Evolutionary conservation across 1,140 invertebrate genomes (phyloP).

Genomic region (Plutomurus gul): DNA sequence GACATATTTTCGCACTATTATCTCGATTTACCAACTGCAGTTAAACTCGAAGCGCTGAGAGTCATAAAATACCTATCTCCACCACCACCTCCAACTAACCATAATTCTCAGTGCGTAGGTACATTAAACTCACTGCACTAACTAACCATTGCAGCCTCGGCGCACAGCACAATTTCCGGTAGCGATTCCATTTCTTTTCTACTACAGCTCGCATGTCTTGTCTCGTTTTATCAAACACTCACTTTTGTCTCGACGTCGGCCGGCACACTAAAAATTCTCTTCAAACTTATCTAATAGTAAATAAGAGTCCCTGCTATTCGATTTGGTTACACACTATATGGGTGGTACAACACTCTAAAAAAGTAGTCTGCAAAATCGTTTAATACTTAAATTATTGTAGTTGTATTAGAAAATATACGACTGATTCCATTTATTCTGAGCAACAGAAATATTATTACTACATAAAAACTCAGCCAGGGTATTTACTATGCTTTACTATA

Average conservation of each 20-base stretch:
- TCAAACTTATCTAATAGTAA: neutral
- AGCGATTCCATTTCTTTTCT: neutral
- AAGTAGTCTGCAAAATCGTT: too few species aligned
- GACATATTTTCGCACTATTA: constrained; percentile 6
- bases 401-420: too few species aligned
- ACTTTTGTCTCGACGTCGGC: neutral
- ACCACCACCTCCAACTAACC: neutral
- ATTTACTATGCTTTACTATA: too few species aligned
- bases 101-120: constrained; percentile 2
- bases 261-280: neutral
- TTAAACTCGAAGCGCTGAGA: neutral
- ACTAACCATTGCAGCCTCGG: neutral
- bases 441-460: too few species aligned
- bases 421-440: too few species aligned
- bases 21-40: constrained; percentile 1
- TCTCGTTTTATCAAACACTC: neutral
- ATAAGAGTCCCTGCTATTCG: too few species aligned
- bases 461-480: too few species aligned
- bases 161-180: neutral
- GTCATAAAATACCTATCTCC: neutral
- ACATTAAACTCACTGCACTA: neutral
- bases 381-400: too few species aligned
- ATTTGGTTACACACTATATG: too few species aligned
- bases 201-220: neutral
- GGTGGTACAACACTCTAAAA: too few species aligned